Base-by-base conservation (phyloP, 2,113 vertebrate species). In the Mungos mungo region DNA sequence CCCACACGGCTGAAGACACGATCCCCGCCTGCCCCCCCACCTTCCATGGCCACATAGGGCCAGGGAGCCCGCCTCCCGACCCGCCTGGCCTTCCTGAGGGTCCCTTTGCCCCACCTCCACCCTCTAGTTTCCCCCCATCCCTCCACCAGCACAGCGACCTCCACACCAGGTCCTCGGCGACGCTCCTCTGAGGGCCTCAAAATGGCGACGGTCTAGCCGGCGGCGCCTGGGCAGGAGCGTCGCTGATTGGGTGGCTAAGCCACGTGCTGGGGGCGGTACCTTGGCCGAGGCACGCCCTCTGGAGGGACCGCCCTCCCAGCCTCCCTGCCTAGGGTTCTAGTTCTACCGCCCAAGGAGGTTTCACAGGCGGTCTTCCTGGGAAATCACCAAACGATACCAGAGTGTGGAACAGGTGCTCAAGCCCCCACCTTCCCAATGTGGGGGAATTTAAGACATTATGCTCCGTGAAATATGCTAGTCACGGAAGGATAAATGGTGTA, bases 181-280 rank as follows among this genome's bases (percentile, higher is more conserved):
- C 3, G 12, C 16, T 69, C 66, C 14, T 10, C 65, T 52, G 33
- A 27, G 66, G 47, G 15, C 6, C 31, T 69, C 66, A 31, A 2
- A 2, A 33, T 3, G 15, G 33, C 65, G 1, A 69, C 5, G 66
- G 18, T 2, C 31, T 6, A 0, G 4, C 2, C 5, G 11, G 84
- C 14, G 5, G 5, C 0, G 66, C 66, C 47, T 19, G 33, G 3
- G 14, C 2, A 33, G 33, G 47, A 88, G n/a, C 16, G 4, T 19
- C 85, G 18, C n/a, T 57, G 50, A 72, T 72, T 38, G 85, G 68
- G n/a, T 7, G 15, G 31, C 50, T 8, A 50, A 27, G 38, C 2
- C 38, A 41, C 88, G 63, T 47, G 72, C 21, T 12, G 4, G 54
- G 27, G 54, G 87, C 23, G 33, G 45, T n/a, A 25, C 50, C n/a